Percentiles rank a stretch among this genome's conserved stretches.
These are phyloP conservation scores for Notocelia uddmanniana DNA, from an alignment of 2,888 invertebrate species.

Conservation along the genomic window DNA sequence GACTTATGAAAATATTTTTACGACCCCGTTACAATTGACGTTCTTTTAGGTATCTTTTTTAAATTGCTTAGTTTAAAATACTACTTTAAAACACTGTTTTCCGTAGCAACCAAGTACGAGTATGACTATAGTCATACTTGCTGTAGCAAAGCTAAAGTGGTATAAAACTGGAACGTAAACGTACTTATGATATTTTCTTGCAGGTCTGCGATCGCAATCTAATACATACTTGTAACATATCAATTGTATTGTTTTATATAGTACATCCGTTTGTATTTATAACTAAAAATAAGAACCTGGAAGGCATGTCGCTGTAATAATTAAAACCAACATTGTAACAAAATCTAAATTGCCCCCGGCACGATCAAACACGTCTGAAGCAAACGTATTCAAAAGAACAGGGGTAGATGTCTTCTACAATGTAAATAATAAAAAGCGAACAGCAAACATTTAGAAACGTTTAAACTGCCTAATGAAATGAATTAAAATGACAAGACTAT, in stretches of 20 bases:
- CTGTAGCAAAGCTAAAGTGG: too few relatives aligned
- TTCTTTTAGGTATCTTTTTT: neutral
- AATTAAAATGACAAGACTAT: conserved; percentile 60
- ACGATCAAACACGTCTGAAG: conserved; percentile 53
- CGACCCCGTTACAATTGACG: conserved; percentile 11
- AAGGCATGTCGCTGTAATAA: conserved; percentile 48
- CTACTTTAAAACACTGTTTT: neutral
- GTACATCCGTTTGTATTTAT: neutral
- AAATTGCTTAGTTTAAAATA: neutral
- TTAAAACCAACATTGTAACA: conserved; percentile 65
- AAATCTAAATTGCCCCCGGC: conserved; percentile 52
- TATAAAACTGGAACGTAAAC: too few relatives aligned
- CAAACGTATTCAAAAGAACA: conserved; percentile 53
- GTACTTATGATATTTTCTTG: neutral
- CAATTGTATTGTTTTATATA: too few relatives aligned
- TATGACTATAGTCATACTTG: too few relatives aligned
- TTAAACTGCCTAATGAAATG: conserved; percentile 53
- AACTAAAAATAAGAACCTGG: neutral
- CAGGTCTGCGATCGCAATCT: neutral
- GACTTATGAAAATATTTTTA: conserved; percentile 27
- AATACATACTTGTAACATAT: neutral
- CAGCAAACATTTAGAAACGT: conserved; percentile 50
- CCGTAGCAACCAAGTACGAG: neutral
- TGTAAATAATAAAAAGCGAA: conserved; percentile 59
- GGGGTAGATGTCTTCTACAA: conserved; percentile 57